phyloP scores from a whole-genome alignment of 2,797 vertebrate genomes.

The Columba guinea region DNA sequence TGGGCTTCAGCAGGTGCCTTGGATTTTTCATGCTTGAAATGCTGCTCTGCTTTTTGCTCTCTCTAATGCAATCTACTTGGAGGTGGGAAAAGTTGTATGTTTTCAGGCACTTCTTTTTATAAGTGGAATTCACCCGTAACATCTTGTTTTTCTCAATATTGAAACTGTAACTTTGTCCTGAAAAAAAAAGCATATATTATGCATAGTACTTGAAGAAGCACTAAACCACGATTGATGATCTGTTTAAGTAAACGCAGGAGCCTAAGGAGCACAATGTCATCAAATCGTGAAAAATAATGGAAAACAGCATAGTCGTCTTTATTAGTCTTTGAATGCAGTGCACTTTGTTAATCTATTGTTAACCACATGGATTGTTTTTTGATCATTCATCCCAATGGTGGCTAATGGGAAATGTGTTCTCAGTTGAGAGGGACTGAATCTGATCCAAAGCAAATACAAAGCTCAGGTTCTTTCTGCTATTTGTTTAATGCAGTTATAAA shows the following conservation, averaged over 20 bases:
- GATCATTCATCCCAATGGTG: neutral
- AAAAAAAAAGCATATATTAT: neutral
- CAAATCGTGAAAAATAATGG: conserved; percentile 44
- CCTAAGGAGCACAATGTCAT: conserved; percentile 43
- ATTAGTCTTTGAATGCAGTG: conserved; percentile 36
- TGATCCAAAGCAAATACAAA: neutral
- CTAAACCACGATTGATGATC: neutral
- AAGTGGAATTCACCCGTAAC: neutral
- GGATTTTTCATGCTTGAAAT: neutral
- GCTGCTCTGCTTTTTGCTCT: neutral
- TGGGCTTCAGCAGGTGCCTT: conserved; percentile 4
- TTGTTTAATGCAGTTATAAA: neutral
- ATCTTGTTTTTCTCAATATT: neutral
- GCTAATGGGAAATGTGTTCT: neutral
- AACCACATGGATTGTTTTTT: conserved; percentile 44
- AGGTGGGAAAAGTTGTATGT: neutral
- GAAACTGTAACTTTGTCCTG: neutral
- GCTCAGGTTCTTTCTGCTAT: neutral
- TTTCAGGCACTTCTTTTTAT: neutral
- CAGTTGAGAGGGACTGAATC: neutral
- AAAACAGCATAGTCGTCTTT: conserved; percentile 35
- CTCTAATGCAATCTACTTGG: neutral
- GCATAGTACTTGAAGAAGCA: conserved; percentile 11
- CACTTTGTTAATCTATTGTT: conserved; percentile 39
- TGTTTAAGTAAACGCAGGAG: conserved; percentile 59